phyloP scores from a whole-genome alignment of 2,797 vertebrate genomes.

The Gallinago nigripennis region DNA sequence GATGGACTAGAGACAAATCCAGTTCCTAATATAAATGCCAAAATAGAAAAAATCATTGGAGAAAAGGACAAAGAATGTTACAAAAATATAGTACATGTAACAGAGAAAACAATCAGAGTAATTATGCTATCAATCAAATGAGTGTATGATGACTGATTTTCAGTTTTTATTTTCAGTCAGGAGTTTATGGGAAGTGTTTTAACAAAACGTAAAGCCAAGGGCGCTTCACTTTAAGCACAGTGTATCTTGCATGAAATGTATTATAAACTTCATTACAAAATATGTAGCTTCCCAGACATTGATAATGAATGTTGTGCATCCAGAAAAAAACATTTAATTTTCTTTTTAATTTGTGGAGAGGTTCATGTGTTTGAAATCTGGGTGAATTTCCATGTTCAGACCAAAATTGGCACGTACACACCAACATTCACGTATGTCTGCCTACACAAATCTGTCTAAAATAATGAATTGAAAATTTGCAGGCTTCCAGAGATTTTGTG shows the following conservation, averaged over 20 bases:
- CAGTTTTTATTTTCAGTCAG: neutral
- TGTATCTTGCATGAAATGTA: neutral
- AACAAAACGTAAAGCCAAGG: neutral
- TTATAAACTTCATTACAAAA: neutral
- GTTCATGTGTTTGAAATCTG: neutral
- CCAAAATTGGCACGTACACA: rapidly evolving
- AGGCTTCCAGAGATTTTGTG: neutral
- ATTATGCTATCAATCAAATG: neutral
- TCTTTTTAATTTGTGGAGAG: neutral
- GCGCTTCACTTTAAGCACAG: neutral
- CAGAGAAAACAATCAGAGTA: neutral
- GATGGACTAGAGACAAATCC: neutral
- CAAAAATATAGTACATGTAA: neutral
- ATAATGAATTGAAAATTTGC: neutral
- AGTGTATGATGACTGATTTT: neutral
- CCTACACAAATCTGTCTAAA: neutral
- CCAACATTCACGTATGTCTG: neutral
- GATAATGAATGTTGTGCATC: neutral
- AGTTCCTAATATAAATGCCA: neutral
- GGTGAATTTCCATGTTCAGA: neutral
- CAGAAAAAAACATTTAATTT: neutral
- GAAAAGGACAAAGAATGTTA: neutral
- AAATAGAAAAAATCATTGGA: neutral
- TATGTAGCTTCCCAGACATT: neutral
- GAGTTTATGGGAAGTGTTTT: neutral